Base-by-base conservation (phyloP, 2,888 invertebrate genomes). In the Camptogramma bilineatum region DNA sequence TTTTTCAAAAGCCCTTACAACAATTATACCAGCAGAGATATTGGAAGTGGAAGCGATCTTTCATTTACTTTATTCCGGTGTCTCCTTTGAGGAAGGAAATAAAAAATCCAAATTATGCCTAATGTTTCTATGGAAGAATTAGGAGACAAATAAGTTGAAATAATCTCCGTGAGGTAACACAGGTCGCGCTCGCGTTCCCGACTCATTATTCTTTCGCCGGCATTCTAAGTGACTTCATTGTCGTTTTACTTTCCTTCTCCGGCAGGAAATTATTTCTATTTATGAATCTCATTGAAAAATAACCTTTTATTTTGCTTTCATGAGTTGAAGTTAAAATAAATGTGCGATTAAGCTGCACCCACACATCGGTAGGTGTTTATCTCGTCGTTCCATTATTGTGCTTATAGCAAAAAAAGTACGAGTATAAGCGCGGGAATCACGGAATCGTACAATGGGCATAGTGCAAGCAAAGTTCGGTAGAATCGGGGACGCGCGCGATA, bases 171-270 rank as follows among this genome's bases (percentile, higher is more conserved):
- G 71, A 70, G 75, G 76, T 73, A 77, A 69, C 75, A 77, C 79
- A 77, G 80, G 81, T 80, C 80, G 81, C 66, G 74, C 67, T 72
- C 66, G 77, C 74, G 73, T 70, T 73, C 75, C 74, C 74, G 69
- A 68, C 79, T 85, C 89, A 87, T 90, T 89, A 88, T 87, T 90
- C 89, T 87, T 85, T 81, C 79, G 74, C 81, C 83, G 81, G 81
- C 77, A 72, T 76, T 81, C 81, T 84, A 85, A 88, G 84, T 86
- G 85, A 87, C 85, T 88, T 84, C 85, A 85, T 86, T 85, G 85
- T 83, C 86, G 82, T 84, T 82, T 82, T 83, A 84, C 86, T 90
- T 90, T 87, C 89, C 87, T 88, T 86, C 86, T 75, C 74, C 72
- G 70, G 70, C 80, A 79, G 79, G 81, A 84, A 85, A 88, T 84